Conservation (phyloP, 92 coral and sea anemone species). For the Zoanthus sansibaricus region DNA sequence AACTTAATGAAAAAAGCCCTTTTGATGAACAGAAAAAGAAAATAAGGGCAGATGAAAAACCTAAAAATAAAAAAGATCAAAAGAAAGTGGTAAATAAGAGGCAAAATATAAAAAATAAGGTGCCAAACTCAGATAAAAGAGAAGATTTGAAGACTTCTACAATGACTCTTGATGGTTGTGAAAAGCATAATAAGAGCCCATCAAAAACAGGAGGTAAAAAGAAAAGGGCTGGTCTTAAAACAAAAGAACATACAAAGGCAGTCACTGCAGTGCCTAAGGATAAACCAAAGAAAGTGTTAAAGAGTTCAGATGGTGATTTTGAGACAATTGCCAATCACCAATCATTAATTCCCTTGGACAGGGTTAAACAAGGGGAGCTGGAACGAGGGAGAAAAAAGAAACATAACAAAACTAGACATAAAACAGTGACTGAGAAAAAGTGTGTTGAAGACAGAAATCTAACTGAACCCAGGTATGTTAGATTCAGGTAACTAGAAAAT, state of each 20-base stretch:
- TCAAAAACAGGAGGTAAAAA: neutral
- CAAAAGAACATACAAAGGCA: neutral
- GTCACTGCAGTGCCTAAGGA: neutral
- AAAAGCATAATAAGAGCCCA: no score
- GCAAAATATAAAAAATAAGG: neutral
- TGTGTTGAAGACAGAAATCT: neutral
- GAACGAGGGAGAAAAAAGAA: neutral
- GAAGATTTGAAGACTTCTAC: neutral
- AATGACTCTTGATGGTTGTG: neutral
- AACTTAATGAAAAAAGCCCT: neutral
- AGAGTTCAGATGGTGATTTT: conserved; percentile 30
- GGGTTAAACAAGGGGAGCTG: neutral
- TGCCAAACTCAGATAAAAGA: neutral
- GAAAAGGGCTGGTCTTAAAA: neutral
- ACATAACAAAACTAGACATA: neutral
- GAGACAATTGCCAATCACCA: neutral
- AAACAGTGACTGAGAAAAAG: neutral
- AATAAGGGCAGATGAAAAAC: neutral
- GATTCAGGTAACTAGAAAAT: no score
- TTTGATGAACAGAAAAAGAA: neutral
- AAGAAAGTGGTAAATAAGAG: neutral
- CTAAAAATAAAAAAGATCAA: neutral
- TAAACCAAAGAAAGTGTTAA: neutral
- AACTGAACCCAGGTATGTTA: neutral
- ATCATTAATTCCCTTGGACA: neutral